phyloP scores from a whole-genome alignment of 2,888 invertebrate genomes.

The Cheilosia impressa region DNA sequence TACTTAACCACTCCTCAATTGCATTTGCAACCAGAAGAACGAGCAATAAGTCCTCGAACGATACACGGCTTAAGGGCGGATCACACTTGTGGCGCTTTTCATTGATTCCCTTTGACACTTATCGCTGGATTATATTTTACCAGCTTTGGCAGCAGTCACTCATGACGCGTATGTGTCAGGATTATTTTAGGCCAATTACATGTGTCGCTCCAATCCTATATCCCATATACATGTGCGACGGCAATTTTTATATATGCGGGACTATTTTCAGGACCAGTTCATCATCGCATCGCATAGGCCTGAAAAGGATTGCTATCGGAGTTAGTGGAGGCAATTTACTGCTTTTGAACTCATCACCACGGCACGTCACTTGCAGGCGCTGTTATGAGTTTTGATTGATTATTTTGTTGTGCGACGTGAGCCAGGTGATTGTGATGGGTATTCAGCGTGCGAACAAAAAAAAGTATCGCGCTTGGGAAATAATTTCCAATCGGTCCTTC shows the following conservation, averaged over 20 bases:
- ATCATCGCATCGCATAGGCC: slow-evolving; percentile 27
- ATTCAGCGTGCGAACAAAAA: slow-evolving; percentile 3
- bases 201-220: slow-evolving; percentile 28
- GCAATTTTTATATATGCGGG: slow-evolving; percentile 2
- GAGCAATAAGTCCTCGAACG: slow-evolving; percentile 6
- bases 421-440: slow-evolving; percentile 64
- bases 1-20: slow-evolving; percentile 40
- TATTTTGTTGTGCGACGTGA: slow-evolving; percentile 27
- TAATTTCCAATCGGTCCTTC: slow-evolving; percentile 43
- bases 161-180: slow-evolving; percentile 35
- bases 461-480: slow-evolving; percentile 1
- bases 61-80: slow-evolving; percentile 17
- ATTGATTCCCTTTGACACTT: slow-evolving; percentile 69
- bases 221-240: slow-evolving; percentile 11
- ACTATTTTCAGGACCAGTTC: slow-evolving; percentile 56
- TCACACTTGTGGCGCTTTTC: slow-evolving; percentile 55
- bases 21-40: slow-evolving; percentile 34
- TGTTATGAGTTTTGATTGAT: slow-evolving; percentile 67
- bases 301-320: slow-evolving; percentile 46
- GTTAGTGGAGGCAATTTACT: slow-evolving; percentile 57
- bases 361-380: slow-evolving; percentile 62
- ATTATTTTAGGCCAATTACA: slow-evolving; percentile 61
- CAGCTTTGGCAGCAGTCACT: slow-evolving; percentile 50
- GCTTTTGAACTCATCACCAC: slow-evolving; percentile 65
- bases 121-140: slow-evolving; percentile 57